These are phyloP conservation scores for Ceuthmochares aereus DNA, from an alignment of 2,113 vertebrate species.

Conservation along the genomic window DNA sequence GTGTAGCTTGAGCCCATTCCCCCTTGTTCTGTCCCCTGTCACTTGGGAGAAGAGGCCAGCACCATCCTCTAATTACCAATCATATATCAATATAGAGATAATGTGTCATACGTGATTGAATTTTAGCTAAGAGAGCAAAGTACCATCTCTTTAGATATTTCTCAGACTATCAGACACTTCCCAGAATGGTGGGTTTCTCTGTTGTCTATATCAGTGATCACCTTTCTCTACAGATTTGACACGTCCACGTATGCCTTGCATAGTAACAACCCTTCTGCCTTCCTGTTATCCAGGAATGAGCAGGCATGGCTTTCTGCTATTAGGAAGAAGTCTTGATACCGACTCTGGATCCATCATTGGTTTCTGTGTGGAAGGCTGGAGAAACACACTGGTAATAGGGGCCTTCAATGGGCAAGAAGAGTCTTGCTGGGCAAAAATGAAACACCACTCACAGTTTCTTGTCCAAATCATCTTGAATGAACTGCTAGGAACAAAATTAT, in stretches of 20 bases:
- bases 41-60: too few relatives aligned
- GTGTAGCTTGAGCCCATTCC: too few relatives aligned
- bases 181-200: background rate
- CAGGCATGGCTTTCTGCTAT: background rate
- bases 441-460: background rate
- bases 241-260: fast-evolving
- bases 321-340: background rate
- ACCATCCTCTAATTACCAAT: background rate
- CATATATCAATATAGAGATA: background rate
- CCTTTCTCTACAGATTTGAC: background rate
- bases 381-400: background rate
- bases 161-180: too few relatives aligned
- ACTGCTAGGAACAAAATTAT: background rate
- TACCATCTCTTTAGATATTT: background rate
- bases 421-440: background rate
- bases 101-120: background rate
- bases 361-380: background rate
- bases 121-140: background rate
- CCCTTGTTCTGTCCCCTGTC: too few relatives aligned
- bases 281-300: background rate
- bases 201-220: background rate
- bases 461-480: background rate
- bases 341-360: background rate
- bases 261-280: background rate
- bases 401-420: background rate